These are phyloP conservation scores for Biston betularia DNA, from an alignment of 2,888 invertebrate species.

Conservation along the genomic window DNA sequence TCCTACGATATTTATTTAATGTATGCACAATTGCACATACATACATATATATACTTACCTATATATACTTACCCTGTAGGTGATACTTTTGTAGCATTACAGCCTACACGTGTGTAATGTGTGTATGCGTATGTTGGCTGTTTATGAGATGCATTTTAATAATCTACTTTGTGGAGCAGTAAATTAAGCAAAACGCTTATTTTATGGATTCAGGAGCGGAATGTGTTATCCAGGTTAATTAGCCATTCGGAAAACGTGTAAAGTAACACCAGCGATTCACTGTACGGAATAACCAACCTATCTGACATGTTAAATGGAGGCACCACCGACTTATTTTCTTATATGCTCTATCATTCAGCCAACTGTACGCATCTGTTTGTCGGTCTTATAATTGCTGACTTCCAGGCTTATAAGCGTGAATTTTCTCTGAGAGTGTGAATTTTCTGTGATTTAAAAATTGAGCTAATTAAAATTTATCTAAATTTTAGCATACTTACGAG, in stretches of 20 bases:
- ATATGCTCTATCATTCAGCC: neutral
- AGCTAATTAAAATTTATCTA: conserved; percentile 26
- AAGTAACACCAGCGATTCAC: conserved; percentile 50
- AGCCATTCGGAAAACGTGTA: conserved; percentile 47
- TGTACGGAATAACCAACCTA: neutral
- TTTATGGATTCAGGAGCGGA: conserved; percentile 47
- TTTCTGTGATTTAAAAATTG: conserved; percentile 16
- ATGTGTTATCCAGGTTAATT: conserved; percentile 58
- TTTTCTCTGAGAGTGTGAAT: conserved; percentile 21
- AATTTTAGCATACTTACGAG: conserved; percentile 2
- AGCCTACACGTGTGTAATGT: neutral
- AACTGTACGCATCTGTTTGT: neutral
- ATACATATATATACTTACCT: too few species aligned
- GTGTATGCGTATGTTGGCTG: neutral
- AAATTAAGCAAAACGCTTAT: conserved; percentile 43
- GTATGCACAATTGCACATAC: too few species aligned
- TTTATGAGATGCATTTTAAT: conserved; percentile 10
- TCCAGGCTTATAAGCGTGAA: conserved; percentile 27
- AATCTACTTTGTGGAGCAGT: conserved; percentile 44
- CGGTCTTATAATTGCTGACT: conserved; percentile 34
- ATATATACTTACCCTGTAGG: too few species aligned
- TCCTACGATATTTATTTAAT: too few species aligned
- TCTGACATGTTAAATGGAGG: neutral
- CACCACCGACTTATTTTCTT: neutral
- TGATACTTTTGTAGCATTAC: too few species aligned